Percentiles rank a stretch among this genome's conserved stretches.
Evolutionary conservation across 2,113 vertebrate species (phyloP).

Genomic region (Scatophagus argus): DNA sequence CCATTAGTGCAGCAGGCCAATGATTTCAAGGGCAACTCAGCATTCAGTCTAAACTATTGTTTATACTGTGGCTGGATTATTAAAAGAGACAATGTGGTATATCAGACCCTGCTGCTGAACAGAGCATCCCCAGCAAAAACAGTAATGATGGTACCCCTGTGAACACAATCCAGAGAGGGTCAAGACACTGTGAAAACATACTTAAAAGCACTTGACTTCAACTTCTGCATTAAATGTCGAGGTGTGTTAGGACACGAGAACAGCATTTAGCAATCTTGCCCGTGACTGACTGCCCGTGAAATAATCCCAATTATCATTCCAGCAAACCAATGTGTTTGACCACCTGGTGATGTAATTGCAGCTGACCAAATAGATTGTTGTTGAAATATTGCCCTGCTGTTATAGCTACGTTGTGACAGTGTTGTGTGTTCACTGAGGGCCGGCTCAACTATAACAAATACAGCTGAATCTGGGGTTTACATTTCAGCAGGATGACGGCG

Average conservation of each 20-base stretch:
- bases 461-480: slow-evolving; percentile 82
- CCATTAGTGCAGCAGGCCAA: slow-evolving; percentile 73
- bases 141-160: slow-evolving; percentile 56
- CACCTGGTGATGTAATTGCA: slow-evolving; percentile 78
- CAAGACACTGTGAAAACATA: slow-evolving; percentile 63
- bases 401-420: slow-evolving; percentile 74
- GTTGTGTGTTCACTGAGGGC: slow-evolving; percentile 69
- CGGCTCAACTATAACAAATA: slow-evolving; percentile 80
- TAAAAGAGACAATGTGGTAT: slow-evolving; percentile 63
- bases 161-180: slow-evolving; percentile 60
- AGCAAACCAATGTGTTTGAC: slow-evolving; percentile 64
- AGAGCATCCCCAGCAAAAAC: slow-evolving; percentile 51
- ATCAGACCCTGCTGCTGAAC: slow-evolving; percentile 47
- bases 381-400: slow-evolving; percentile 76
- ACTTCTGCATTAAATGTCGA: slow-evolving; percentile 50
- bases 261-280: slow-evolving; percentile 37
- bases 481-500: slow-evolving; percentile 81
- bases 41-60: slow-evolving; percentile 64
- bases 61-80: slow-evolving; percentile 61
- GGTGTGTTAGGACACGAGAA: slow-evolving; percentile 51
- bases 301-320: slow-evolving; percentile 78
- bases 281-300: slow-evolving; percentile 46
- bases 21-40: slow-evolving; percentile 68
- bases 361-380: slow-evolving; percentile 81
- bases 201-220: slow-evolving; percentile 66